Base-by-base conservation (phyloP, 2,888 invertebrate species). In the Vandiemenella viatica region DNA sequence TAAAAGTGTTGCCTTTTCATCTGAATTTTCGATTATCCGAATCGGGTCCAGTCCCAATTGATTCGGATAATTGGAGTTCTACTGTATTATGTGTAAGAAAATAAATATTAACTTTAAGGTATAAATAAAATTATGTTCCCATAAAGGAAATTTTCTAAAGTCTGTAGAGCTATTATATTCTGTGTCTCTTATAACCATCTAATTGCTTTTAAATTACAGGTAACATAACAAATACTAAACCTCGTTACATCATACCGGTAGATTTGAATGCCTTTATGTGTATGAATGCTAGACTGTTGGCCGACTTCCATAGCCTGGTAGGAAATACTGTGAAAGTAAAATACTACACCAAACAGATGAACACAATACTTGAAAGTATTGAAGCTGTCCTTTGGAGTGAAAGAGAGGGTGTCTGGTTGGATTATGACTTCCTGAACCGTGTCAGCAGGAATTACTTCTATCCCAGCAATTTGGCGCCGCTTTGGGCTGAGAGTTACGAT, bases 231-330 rank as follows among this genome's bases (percentile, higher is more conserved):
- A 70, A 77, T 53, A 75, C 84, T 19, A 73, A 77, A 52, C 79
- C 82, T 0, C 71, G 70, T 37, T 65, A 75, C 48, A 76, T 89
- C 15, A 67, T 87, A 19, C 88, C 89, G 0, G 88, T 88, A 1
- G 90, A 90, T 63, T 66, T 91, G 48, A 91, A 91, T 62, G 68
- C 85, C 2, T 80, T 85, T 55, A 70, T 86, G 45, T 83, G 80
- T 57, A 74, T 75, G 56, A 83, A 83, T 52, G 77, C 85, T 43
- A 63, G 70, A 45, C 71, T 78, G 10, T 61, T 84, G 52, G 72
- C 78, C 0, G 61, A 75, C 45, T 80, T 83, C 60, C 74, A 77
- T 59, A 63, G 62, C 5, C 58, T 70, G 43, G 57, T 80, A 10
- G 68, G 69, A 0, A 68, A 78, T 55, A 50, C 58, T 0, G 65